Base-by-base conservation (phyloP, 64 coral and sea anemone species). In the Stichodactyla helianthus region DNA sequence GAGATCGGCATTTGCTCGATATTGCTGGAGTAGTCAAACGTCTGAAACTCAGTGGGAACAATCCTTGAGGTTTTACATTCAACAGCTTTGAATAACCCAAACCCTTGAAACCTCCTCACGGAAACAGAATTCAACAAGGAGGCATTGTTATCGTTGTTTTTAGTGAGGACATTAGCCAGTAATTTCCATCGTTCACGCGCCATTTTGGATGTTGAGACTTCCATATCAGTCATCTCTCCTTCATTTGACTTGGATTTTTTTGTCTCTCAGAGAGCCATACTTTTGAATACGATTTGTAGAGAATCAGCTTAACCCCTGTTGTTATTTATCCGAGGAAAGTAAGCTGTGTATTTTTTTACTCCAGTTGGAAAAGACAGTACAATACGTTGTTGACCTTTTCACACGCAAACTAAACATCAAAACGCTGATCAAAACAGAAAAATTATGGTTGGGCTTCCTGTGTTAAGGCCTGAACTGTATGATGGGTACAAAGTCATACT, bases 141-240 rank as follows among this genome's bases (percentile, higher is more conserved):
- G 10, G 54, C 74, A 86, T 64, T 87, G 12, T 67, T 77, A 11
- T 68, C 28, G 11, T 79, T 23, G 6, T 91, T 59, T 20, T 83
- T 83, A n/a, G 79, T 87, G 13, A 91, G 70, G 44, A 91, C 84
- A 44, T 85, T 86, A 4, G 89, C 89, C 17, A 91, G 79, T 65
- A 91, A 51, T 67, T 87, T 86, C 89, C 89, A 91, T 91, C 89
- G 77, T 71, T 91, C 55, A 2, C 77, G 89, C 80, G 89, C 89
- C 86, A 53, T 91, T 57, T 67, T 84, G 19, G 83, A 62, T 10
- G 68, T 26, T 1, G 68, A 27, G 1, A 4, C 68, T 26, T 31
- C 68, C 5, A 31, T 74, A 1, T 6, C 1, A 20, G 68, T 74
- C 68, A 65, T 65, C 62, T 65, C 22, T 65, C 8, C 62, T n/a